phyloP scores from a whole-genome alignment of 1,140 invertebrate species.

The Cydia splendana region DNA sequence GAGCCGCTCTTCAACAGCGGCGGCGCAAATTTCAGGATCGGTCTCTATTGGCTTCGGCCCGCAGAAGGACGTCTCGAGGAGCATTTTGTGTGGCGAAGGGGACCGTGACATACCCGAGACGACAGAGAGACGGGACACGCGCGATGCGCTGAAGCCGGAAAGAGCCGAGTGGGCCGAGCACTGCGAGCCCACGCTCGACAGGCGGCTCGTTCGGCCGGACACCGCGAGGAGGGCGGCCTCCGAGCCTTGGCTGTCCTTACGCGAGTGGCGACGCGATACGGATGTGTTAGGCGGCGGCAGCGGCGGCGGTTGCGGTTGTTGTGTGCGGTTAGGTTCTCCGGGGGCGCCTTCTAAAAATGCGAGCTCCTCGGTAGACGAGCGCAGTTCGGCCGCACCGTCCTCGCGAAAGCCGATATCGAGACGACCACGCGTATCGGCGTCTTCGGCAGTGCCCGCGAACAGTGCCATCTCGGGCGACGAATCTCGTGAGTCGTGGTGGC shows the following conservation, averaged over 20 bases:
- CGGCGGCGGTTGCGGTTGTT: slow-evolving; percentile 49
- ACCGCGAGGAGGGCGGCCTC: slow-evolving; percentile 89
- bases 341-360: slow-evolving; percentile 85
- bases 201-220: slow-evolving; percentile 88
- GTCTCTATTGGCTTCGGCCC: slow-evolving; percentile 87
- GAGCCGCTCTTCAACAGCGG: slow-evolving; percentile 62
- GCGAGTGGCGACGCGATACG: slow-evolving; percentile 76
- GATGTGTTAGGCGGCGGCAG: slow-evolving; percentile 34
- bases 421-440: slow-evolving; percentile 55
- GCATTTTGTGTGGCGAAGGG: slow-evolving; percentile 92
- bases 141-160: slow-evolving; percentile 75
- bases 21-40: slow-evolving; percentile 75
- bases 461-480: slow-evolving; percentile 89
- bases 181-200: slow-evolving; percentile 88
- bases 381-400: slow-evolving; percentile 89
- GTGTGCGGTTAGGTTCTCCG: slow-evolving; percentile 38
- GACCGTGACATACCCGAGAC: slow-evolving; percentile 86
- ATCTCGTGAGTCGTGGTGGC: slow-evolving; percentile 90
- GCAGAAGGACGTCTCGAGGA: slow-evolving; percentile 93
- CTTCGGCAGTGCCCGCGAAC: slow-evolving; percentile 60
- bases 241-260: slow-evolving; percentile 89
- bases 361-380: slow-evolving; percentile 92
- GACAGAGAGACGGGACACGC: slow-evolving; percentile 84
- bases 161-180: slow-evolving; percentile 81
- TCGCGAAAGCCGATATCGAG: slow-evolving; percentile 84